Evolutionary conservation across 2,113 vertebrate species (phyloP).

Genomic region (Panthera leo): DNA sequence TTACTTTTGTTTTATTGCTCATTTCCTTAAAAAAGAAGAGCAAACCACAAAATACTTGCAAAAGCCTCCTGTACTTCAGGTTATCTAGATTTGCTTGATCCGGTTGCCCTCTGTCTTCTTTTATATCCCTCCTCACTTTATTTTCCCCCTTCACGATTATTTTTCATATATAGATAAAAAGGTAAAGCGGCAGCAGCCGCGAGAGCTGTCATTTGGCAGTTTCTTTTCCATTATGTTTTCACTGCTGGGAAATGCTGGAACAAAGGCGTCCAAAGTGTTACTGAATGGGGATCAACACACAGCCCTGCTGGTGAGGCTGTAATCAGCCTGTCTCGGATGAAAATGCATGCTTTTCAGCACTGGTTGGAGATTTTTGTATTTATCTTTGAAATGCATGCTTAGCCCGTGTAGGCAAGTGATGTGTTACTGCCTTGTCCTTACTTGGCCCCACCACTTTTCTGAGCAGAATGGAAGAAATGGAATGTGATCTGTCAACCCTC

Average conservation of each 20-base stretch:
- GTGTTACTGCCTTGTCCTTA: neutral
- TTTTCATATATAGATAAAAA: constrained; percentile 10
- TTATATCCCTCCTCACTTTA: neutral
- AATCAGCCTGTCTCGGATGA: constrained; percentile 18
- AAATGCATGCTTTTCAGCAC: neutral
- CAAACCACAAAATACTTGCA: neutral
- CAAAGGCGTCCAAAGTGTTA: constrained; percentile 18
- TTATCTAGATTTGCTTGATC: neutral
- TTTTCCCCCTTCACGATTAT: neutral
- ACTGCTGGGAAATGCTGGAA: constrained; percentile 39
- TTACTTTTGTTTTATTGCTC: constrained; percentile 27
- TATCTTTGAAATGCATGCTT: constrained; percentile 38
- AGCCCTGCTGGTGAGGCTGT: constrained; percentile 40
- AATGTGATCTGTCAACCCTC: constrained; percentile 18
- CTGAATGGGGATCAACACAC: constrained; percentile 11
- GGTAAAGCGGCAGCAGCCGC: neutral
- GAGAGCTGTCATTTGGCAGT: neutral
- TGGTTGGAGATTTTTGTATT: constrained; percentile 30
- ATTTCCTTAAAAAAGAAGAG: constrained; percentile 29
- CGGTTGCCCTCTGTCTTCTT: neutral
- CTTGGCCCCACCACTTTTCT: neutral
- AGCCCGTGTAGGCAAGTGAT: neutral
- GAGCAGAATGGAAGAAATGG: neutral
- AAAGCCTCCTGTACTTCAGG: neutral
- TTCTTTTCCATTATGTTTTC: constrained; percentile 45